Base-by-base conservation (phyloP, 2,113 vertebrate species). In the Alligator sinensis region DNA sequence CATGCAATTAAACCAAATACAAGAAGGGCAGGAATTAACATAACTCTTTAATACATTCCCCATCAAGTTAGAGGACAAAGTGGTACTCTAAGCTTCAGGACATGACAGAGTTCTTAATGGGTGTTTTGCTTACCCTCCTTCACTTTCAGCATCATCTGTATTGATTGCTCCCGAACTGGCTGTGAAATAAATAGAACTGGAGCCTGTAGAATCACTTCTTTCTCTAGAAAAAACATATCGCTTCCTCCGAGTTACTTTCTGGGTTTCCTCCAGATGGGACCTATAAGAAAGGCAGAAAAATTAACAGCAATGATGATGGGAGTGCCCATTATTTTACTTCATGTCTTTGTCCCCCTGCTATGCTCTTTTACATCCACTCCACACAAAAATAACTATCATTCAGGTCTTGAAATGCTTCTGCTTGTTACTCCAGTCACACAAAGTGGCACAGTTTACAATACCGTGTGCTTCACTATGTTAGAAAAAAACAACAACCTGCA, bases 101-200 rank as follows among this genome's bases (percentile, higher is more conserved):
- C 47, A 47, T 47, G 47, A 47, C 47, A 47, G 47, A 47, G 47
- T 14, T 11, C 25, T 21, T 9, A 11, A 28, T 25, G 2, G 6
- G 7, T 2, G 76, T 27, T 75, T 24, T 21, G 88, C 99, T 93
- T 94, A 99, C 99, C 99, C 99, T 1, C 98, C 99, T 91, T 99
- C 99, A 0, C 99, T 99, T 96, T 99, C 99, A 0, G 97, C 98
- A n/a, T 98, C 99, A 3, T 98, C 98, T 0, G 97, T 98, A 2
- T 97, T 98, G 34, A 86, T 28, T 6, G 96, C 10, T 17, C 98
- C 98, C 0, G 98, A 98, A 88, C 98, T 98, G 86, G 99, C 98
- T 0, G 98, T 99, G 97, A 99, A 99, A 94, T 99, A 99, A 91
- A 99, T 97, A 3, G 99, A 99, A 92, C 99, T 99, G 96, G 99